phyloP scores from a whole-genome alignment of 1,140 invertebrate species.

The Choristoneura fumiferana region DNA sequence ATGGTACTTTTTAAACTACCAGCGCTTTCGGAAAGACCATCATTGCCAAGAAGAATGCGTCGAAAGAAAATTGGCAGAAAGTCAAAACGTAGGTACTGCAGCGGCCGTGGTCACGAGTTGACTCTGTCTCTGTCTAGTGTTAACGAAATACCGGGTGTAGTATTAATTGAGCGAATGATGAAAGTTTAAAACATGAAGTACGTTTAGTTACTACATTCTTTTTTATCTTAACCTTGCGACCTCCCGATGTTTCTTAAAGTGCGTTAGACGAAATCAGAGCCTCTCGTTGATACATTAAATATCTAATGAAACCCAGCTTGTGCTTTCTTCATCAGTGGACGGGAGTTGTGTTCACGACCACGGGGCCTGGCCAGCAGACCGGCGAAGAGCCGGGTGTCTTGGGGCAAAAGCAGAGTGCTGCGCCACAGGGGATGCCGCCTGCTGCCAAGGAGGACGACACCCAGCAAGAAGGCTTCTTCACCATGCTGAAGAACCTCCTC shows the following conservation, averaged over 20 bases:
- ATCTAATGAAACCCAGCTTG: constrained; percentile 73
- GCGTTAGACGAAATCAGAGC: constrained; percentile 75
- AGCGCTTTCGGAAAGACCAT: no score
- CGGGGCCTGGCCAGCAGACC: constrained; percentile 28
- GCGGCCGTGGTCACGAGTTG: no score
- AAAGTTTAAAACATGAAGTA: not conserved
- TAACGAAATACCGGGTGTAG: not conserved
- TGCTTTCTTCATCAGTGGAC: constrained; percentile 70
- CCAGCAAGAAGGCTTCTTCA: constrained; percentile 31
- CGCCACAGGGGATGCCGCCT: constrained; percentile 4
- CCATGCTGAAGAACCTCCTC: constrained; percentile 6
- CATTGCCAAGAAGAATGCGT: no score
- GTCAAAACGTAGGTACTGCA: no score
- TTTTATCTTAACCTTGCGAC: constrained; percentile 28
- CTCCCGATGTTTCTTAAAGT: constrained; percentile 36
- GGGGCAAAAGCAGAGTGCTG: constrained; percentile 11
- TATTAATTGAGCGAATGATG: not conserved
- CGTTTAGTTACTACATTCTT: not conserved
- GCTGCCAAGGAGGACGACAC: constrained; percentile 28
- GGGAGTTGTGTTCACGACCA: constrained; percentile 39
- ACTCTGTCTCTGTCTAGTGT: no score
- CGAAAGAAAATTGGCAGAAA: no score
- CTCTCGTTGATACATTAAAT: constrained; percentile 46
- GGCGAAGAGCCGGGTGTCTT: constrained; percentile 11
- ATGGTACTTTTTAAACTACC: no score